Conservation (phyloP, 2,888 invertebrate species). For the Xiphydria camelus region DNA sequence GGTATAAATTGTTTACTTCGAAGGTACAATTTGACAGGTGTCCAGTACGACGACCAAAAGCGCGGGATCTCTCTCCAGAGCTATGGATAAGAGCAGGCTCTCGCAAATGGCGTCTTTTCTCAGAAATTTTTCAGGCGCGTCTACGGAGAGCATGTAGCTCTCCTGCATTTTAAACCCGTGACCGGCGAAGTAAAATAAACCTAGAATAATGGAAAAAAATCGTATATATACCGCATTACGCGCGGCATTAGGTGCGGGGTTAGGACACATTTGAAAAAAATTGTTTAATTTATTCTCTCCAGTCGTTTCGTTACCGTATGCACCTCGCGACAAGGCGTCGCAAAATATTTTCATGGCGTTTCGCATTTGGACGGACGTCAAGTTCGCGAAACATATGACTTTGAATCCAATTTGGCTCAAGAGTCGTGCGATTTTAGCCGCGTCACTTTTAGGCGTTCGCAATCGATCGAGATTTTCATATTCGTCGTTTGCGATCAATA, state of each 20-base stretch:
- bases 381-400: constrained; percentile 46
- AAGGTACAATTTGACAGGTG: constrained; percentile 51
- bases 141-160: constrained; percentile 49
- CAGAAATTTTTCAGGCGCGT: constrained; percentile 42
- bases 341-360: constrained; percentile 46
- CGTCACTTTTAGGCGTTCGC: constrained; percentile 46
- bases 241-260: too few relatives aligned
- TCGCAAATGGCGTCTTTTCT: constrained; percentile 46
- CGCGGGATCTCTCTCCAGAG: constrained; percentile 42
- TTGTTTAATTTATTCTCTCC: neutral
- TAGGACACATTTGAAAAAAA: too few relatives aligned
- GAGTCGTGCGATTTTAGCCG: constrained; percentile 36
- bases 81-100: constrained; percentile 41
- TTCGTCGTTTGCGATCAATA: constrained; percentile 48
- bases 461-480: constrained; percentile 39
- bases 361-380: constrained; percentile 45
- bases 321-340: constrained; percentile 38
- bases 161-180: constrained; percentile 54
- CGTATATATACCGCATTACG: neutral
- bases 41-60: constrained; percentile 50
- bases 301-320: constrained; percentile 41
- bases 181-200: constrained; percentile 52
- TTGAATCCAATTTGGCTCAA: constrained; percentile 46
- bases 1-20: constrained; percentile 35
- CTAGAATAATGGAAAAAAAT: constrained; percentile 26